Conservation (phyloP, 2,888 invertebrate species). For the Pycnomerus fuliginosus region DNA sequence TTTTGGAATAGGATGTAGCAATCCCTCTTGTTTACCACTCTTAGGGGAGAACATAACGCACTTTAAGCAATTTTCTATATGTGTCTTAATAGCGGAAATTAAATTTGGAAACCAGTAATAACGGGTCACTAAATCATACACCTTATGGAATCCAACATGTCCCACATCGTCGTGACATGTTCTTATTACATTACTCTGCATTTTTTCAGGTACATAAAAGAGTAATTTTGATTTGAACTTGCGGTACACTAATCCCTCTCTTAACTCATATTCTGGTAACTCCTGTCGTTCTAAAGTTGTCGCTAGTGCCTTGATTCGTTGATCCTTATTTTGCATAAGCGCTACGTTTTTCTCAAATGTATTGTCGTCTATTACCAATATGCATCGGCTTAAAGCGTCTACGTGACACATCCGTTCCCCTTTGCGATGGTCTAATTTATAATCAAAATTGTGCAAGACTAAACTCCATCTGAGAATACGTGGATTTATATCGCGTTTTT, state of each 20-base stretch:
- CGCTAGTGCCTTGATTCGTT: conserved; percentile 26
- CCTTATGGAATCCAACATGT: conserved; percentile 11
- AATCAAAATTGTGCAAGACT: conserved; percentile 31
- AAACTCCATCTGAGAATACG: conserved; percentile 37
- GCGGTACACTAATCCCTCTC: conserved; percentile 30
- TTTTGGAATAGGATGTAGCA: conserved; percentile 1
- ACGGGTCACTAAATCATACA: neutral
- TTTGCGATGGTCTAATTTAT: conserved; percentile 25
- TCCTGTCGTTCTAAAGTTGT: conserved; percentile 24
- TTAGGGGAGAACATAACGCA: neutral
- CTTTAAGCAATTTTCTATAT: conserved; percentile 1
- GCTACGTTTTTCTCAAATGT: conserved; percentile 21
- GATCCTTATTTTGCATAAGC: conserved; percentile 16
- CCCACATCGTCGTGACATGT: conserved; percentile 15
- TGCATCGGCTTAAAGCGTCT: conserved; percentile 34
- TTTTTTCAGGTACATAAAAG: conserved; percentile 29
- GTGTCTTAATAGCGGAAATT: neutral
- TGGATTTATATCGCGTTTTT: conserved; percentile 37
- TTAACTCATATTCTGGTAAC: conserved; percentile 22
- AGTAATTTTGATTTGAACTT: conserved; percentile 17
- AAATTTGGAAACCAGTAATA: conserved; percentile 3
- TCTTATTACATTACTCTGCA: conserved; percentile 21
- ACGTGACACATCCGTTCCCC: conserved; percentile 35
- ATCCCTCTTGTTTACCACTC: conserved; percentile 1
- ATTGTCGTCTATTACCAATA: neutral